Evolutionary conservation across 2,797 vertebrate species (phyloP).

Genomic region (Sebastes melanostomus): DNA sequence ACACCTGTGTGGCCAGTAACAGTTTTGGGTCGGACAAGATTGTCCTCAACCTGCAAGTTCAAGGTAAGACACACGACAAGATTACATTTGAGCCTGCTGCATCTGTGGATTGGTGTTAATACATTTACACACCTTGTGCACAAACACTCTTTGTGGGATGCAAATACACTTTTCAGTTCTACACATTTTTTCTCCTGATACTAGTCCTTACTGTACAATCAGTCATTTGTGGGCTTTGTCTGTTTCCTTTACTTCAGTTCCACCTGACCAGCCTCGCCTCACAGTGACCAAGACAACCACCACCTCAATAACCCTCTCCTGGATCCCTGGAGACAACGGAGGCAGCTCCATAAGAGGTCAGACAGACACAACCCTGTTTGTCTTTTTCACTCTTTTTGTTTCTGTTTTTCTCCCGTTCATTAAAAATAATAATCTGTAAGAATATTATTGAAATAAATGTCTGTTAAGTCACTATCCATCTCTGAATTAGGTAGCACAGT

Average conservation of each 20-base stretch:
- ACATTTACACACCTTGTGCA: neutral
- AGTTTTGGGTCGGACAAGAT: constrained; percentile 97
- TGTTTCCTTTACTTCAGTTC: constrained; percentile 79
- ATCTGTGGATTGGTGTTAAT: neutral
- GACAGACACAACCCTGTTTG: neutral
- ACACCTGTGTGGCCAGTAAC: constrained; percentile 94
- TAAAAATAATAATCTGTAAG: neutral
- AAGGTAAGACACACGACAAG: constrained; percentile 83
- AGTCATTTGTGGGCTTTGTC: neutral
- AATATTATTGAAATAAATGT: too few species aligned
- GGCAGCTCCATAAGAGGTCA: constrained; percentile 98
- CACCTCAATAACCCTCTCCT: constrained; percentile 96
- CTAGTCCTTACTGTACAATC: neutral
- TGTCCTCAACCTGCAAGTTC: constrained; percentile 94
- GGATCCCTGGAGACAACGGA: constrained; percentile 98
- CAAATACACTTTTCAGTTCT: neutral
- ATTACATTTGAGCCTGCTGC: too few species aligned
- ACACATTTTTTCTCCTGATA: neutral
- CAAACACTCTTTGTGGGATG: neutral
- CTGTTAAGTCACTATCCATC: neutral
- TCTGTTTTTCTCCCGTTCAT: neutral
- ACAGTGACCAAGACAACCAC: constrained; percentile 98
- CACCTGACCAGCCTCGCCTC: constrained; percentile 97
- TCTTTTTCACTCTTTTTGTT: neutral
- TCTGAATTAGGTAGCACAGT: neutral